Evolutionary conservation across 2,113 vertebrate species (phyloP).

Genomic region (Misgurnus mizolepis): DNA sequence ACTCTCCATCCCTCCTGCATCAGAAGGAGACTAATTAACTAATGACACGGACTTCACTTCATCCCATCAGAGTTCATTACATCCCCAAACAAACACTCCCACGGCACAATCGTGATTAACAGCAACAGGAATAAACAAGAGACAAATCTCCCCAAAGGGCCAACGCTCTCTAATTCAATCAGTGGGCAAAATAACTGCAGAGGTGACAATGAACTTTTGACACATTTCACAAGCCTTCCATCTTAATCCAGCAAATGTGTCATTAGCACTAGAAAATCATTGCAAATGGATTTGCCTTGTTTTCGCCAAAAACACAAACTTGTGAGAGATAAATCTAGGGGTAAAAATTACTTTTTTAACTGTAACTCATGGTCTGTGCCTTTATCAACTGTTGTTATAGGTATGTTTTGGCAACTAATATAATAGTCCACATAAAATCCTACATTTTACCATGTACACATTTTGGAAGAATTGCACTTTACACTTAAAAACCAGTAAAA

Average conservation of each 20-base stretch:
- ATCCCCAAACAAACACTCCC: conserved; percentile 52
- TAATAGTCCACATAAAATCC: too few relatives aligned
- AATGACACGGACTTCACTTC: conserved; percentile 51
- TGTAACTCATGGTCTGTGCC: too few relatives aligned
- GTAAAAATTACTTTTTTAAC: too few relatives aligned
- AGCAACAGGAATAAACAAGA: conserved; percentile 15
- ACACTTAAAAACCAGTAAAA: too few relatives aligned
- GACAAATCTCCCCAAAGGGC: background rate
- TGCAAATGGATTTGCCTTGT: background rate
- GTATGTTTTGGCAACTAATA: too few relatives aligned
- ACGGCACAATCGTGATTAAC: conserved; percentile 29
- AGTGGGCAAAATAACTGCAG: conserved; percentile 15
- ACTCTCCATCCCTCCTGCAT: conserved; percentile 39
- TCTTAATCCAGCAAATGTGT: background rate
- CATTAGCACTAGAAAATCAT: background rate
- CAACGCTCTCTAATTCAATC: background rate
- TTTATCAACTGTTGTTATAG: too few relatives aligned
- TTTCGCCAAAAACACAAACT: background rate
- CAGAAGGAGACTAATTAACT: conserved; percentile 53
- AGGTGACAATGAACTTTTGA: conserved; percentile 8
- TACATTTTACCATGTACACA: too few relatives aligned
- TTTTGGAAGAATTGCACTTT: too few relatives aligned
- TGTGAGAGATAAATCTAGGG: background rate
- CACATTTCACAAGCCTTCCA: background rate
- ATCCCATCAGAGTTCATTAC: conserved; percentile 53